Evolutionary conservation across 2,113 vertebrate species (phyloP).

Genomic region (Chauna torquata): DNA sequence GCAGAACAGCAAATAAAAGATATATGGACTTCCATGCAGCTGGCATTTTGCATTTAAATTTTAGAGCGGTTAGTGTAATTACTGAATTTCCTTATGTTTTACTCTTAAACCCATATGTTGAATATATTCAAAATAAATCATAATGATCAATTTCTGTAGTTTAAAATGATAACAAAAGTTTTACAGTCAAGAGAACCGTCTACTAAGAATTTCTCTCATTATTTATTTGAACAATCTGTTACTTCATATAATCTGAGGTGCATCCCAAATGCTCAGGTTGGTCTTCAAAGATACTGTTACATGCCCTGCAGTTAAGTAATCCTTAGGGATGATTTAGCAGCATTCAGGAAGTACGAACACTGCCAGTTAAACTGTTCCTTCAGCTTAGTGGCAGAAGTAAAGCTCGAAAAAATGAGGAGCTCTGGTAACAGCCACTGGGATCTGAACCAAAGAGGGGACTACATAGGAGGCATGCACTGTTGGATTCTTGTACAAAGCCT

Average conservation of each 20-base stretch:
- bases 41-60: neutral
- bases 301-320: neutral
- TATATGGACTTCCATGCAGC: neutral
- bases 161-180: neutral
- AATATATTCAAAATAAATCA: neutral
- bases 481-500: neutral
- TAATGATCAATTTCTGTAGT: neutral
- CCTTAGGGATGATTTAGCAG: neutral
- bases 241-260: neutral
- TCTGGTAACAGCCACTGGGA: neutral
- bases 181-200: neutral
- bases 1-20: neutral
- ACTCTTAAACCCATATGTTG: neutral
- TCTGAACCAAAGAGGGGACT: neutral
- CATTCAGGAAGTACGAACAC: neutral
- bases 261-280: neutral
- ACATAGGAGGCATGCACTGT: accelerated
- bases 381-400: neutral
- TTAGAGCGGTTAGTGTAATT: neutral
- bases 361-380: neutral
- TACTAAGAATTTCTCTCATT: neutral
- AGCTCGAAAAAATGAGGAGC: neutral
- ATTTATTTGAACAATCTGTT: neutral
- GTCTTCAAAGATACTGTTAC: neutral
- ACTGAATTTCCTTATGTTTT: neutral